phyloP scores from a whole-genome alignment of 2,113 vertebrate genomes.

The Dicentrarchus labrax region DNA sequence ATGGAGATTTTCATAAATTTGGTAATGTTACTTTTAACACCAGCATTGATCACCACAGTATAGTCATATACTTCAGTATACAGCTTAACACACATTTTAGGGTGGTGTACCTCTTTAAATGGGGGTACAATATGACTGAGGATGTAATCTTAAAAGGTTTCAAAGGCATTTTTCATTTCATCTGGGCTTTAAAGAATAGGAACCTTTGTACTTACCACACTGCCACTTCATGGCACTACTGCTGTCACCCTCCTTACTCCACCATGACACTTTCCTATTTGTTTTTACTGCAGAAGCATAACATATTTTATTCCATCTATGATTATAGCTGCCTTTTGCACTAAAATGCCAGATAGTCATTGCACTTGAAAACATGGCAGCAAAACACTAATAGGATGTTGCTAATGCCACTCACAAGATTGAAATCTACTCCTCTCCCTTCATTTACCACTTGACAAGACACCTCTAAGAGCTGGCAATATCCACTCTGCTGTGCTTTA shows the following conservation, averaged over 20 bases:
- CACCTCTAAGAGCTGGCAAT: neutral
- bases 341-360: neutral
- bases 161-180: too few species aligned
- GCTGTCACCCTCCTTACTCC: neutral
- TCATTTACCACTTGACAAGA: conserved; percentile 8
- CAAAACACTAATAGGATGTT: neutral
- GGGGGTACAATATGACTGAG: too few species aligned
- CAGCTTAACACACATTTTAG: too few species aligned
- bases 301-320: neutral
- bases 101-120: too few species aligned
- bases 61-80: too few species aligned
- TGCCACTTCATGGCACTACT: too few species aligned
- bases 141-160: too few species aligned
- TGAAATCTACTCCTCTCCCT: neutral
- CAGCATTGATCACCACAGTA: too few species aligned
- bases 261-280: neutral
- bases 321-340: neutral
- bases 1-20: too few species aligned
- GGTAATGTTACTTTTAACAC: too few species aligned
- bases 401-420: conserved; percentile 12
- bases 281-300: neutral
- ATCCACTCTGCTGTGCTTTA: neutral
- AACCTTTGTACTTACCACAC: too few species aligned
- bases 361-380: conserved; percentile 10
- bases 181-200: too few species aligned